These are phyloP conservation scores for Spialia ferax DNA, from an alignment of 2,888 invertebrate species.

Conservation along the genomic window DNA sequence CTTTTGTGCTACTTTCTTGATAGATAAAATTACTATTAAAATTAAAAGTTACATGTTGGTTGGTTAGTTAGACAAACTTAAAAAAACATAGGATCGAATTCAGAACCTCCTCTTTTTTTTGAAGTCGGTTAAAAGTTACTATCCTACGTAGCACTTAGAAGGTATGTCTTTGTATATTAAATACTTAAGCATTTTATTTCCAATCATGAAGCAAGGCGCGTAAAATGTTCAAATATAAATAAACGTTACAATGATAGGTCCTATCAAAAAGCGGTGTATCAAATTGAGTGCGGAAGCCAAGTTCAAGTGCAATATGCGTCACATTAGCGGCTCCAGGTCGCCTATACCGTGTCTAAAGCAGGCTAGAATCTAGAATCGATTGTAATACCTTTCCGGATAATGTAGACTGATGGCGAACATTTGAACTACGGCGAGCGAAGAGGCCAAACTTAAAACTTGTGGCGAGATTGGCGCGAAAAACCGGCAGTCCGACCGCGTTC, in stretches of 20 bases:
- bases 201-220: background rate
- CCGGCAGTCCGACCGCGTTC: slow-evolving; percentile 66
- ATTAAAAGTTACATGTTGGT: no score
- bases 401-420: slow-evolving; percentile 16
- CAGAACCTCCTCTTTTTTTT: no score
- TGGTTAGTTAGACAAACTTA: no score
- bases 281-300: slow-evolving; percentile 25
- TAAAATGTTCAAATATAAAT: background rate
- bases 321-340: slow-evolving; percentile 14
- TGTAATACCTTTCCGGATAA: slow-evolving; percentile 27
- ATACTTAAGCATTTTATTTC: background rate
- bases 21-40: no score
- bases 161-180: no score
- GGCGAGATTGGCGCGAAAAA: slow-evolving; percentile 84
- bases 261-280: slow-evolving; percentile 12
- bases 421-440: background rate
- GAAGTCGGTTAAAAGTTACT: no score
- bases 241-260: background rate
- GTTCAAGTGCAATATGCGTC: slow-evolving; percentile 31
- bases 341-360: slow-evolving; percentile 29
- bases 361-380: slow-evolving; percentile 35
- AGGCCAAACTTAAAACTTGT: no score
- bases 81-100: no score
- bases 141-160: no score
- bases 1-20: no score